phyloP scores from a whole-genome alignment of 2,888 invertebrate genomes.

The Ephialtes manifestator region DNA sequence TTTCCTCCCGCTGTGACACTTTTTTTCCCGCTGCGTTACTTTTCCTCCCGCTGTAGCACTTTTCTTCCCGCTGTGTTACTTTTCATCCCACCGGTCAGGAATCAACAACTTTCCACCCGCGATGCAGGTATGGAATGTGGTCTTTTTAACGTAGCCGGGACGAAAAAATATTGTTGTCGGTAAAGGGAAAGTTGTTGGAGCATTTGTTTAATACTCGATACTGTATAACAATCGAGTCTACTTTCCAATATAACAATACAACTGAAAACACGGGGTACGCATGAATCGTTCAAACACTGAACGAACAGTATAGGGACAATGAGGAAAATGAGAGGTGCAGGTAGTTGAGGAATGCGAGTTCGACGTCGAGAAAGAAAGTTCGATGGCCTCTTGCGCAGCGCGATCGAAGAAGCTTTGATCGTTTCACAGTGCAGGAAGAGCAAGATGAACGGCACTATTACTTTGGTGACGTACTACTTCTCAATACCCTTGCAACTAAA shows the following conservation, averaged over 20 bases:
- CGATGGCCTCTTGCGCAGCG: slow-evolving; percentile 59
- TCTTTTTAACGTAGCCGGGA: too few species aligned
- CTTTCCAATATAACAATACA: slow-evolving; percentile 1
- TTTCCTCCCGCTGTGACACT: too few species aligned
- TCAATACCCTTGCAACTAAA: not conserved
- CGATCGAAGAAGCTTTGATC: slow-evolving; percentile 51
- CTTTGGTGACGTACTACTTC: not conserved
- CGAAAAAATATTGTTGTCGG: not conserved
- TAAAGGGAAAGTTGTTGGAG: not conserved
- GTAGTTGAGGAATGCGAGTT: slow-evolving; percentile 60
- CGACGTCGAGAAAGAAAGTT: slow-evolving; percentile 54
- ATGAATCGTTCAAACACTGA: slow-evolving; percentile 41
- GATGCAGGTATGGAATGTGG: too few species aligned
- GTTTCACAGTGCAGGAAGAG: slow-evolving; percentile 8
- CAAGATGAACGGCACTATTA: slow-evolving; percentile 16
- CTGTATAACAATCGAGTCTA: not conserved
- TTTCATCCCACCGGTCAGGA: too few species aligned
- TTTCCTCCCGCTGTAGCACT: too few species aligned
- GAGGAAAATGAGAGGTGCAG: slow-evolving; percentile 39
- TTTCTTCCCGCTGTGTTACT: too few species aligned
- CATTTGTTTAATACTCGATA: not conserved
- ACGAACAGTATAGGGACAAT: slow-evolving; percentile 1
- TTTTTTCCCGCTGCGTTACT: too few species aligned
- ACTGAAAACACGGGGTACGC: slow-evolving; percentile 24
- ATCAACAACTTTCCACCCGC: too few species aligned